Base-by-base conservation (phyloP, 1,140 invertebrate species). In the Zaprionus kolodkinae region DNA sequence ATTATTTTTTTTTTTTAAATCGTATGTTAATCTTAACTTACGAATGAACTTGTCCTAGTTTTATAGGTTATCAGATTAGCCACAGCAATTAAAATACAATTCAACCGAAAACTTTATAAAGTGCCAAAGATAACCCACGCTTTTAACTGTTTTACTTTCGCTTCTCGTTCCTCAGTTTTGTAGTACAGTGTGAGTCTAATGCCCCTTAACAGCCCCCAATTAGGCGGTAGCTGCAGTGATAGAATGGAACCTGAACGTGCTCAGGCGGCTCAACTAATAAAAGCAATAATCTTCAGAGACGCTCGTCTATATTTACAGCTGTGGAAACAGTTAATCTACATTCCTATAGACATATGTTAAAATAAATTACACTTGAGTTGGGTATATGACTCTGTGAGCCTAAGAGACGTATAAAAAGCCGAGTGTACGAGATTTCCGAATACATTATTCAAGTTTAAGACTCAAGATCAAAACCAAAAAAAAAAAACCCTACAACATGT, bases 351-450 rank as follows among this genome's bases (percentile, higher is more conserved):
- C 64, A 25, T 30, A 50, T 40, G 33, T 59, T 35, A 9, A 71
- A 17, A 81, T 76, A 72, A 90, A 90, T 89, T 65, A 61, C 67
- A 73, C 66, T 78, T 72, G 43, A 43, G 66, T 56, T 12, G 33
- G 33, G 54, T 12, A 48, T 40, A 76, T 40, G 62, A 40, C 15
- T 48, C 5, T 3, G 45, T 17, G 50, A 62, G 69, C 55, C 54
- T 79, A 66, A 57, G 1, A 9, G 21, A 21, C 17, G 57, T 79
- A 79, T 86, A 86, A 79, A 73, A 85, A 73, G 68, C 21, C 25
- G 13, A 15, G 12, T 27, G 36, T 12, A 38, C 56, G 10, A 15
- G 35, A 33, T 13, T 50, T 50, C 60, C 15, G 6, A 65, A 30
- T 38, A 45, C 70, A 68, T 74, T 61, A 38, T 36, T 48, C 13